Conservation (phyloP, 2,888 invertebrate genomes). For the Hybos culiciformis region DNA sequence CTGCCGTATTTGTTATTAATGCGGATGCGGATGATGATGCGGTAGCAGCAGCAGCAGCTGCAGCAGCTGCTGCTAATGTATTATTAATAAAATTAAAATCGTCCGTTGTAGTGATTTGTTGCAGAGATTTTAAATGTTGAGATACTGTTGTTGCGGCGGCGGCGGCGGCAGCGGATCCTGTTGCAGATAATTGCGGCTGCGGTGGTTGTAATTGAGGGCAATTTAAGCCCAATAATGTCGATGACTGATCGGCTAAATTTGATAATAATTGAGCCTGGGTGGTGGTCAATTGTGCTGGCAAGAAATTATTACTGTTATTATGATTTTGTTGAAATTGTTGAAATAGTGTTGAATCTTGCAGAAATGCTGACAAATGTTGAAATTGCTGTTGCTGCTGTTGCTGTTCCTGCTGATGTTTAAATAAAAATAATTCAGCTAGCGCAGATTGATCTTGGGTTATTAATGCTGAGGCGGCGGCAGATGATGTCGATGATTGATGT, state of each 20-base stretch:
- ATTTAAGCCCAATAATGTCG: neutral
- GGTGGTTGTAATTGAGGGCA: neutral
- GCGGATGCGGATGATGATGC: too few relatives aligned
- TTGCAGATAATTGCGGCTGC: conserved; percentile 7
- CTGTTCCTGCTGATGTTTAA: conserved; percentile 8
- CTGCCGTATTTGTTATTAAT: neutral
- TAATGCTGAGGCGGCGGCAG: conserved; percentile 4
- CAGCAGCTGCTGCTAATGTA: neutral
- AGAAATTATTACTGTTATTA: conserved; percentile 9
- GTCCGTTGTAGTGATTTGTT: neutral
- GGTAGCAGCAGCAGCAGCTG: neutral
- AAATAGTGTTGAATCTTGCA: conserved; percentile 17
- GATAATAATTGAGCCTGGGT: neutral
- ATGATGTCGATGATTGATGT: conserved; percentile 8
- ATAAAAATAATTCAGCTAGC: neutral
- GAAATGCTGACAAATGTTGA: conserved; percentile 24
- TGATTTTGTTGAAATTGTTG: conserved; percentile 9
- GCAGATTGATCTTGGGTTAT: neutral
- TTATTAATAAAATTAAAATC: neutral
- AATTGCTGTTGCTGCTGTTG: conserved; percentile 17
- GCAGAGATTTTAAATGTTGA: conserved; percentile 1
- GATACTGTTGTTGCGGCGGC: conserved; percentile 2
- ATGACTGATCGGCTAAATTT: neutral
- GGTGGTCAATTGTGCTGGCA: neutral
- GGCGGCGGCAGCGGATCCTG: conserved; percentile 15